phyloP scores from a whole-genome alignment of 2,888 invertebrate genomes.

The Drosophila anomalata region DNA sequence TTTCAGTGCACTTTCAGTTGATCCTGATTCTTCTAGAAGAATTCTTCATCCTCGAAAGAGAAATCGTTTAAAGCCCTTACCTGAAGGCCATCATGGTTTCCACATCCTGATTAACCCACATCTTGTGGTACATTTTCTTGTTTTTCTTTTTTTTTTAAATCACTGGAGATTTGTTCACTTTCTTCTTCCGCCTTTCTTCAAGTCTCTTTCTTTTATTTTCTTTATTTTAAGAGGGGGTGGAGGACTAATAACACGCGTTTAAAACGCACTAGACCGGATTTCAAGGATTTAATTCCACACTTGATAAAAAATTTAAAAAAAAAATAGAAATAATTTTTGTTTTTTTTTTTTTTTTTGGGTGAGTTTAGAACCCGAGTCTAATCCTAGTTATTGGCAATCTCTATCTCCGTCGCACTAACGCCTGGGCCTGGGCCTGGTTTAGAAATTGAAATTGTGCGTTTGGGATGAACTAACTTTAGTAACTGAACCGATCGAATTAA shows the following conservation, averaged over 20 bases:
- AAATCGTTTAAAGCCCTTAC: neutral
- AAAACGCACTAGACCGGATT: too few relatives aligned
- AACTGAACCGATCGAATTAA: conserved; percentile 84
- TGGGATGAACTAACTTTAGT: conserved; percentile 81
- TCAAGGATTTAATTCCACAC: neutral
- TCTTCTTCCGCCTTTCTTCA: conserved; percentile 1
- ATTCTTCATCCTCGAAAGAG: neutral
- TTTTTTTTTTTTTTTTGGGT: neutral
- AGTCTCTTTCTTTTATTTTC: neutral
- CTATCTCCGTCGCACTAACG: conserved; percentile 6
- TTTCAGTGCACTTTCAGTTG: neutral
- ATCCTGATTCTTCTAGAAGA: neutral
- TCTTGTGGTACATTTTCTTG: neutral
- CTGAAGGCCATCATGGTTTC: neutral
- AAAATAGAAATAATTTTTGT: neutral
- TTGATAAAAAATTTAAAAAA: conserved; percentile 23
- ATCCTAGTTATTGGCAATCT: conserved; percentile 5
- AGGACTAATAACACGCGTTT: too few relatives aligned
- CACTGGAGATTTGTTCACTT: neutral
- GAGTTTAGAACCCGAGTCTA: conserved; percentile 1
- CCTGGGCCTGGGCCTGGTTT: conserved; percentile 1
- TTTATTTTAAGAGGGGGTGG: too few relatives aligned
- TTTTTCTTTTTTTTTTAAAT: neutral
- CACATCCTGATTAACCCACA: neutral
- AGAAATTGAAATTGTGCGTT: conserved; percentile 69